Conservation (phyloP, 2,113 vertebrate species). For the Seriola rivoliana region DNA sequence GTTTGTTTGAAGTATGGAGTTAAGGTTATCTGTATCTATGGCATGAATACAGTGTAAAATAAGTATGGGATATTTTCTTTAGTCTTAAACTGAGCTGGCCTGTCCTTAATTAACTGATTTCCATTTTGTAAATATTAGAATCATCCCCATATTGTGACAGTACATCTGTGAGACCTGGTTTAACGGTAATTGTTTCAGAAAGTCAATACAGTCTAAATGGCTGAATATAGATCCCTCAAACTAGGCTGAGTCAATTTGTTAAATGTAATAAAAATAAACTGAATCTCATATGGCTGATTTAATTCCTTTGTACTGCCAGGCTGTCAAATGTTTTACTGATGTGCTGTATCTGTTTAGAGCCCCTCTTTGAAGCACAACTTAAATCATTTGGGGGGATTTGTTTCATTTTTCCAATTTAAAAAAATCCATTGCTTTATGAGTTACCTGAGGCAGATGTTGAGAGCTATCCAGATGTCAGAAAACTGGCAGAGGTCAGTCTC, state of each 20-base stretch:
- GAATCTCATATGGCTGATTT: constrained; percentile 32
- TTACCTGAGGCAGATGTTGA: constrained; percentile 19
- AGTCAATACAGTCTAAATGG: constrained; percentile 37
- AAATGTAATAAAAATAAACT: constrained; percentile 52
- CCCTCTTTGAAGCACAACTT: constrained; percentile 32
- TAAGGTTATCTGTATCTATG: background rate
- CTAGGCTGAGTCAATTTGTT: constrained; percentile 46
- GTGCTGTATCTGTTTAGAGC: constrained; percentile 34
- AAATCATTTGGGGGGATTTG: constrained; percentile 18
- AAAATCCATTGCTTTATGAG: background rate
- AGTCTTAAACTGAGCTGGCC: constrained; percentile 12
- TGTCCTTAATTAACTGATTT: constrained; percentile 11
- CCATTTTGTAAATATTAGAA: background rate
- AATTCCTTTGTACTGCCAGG: constrained; percentile 46
- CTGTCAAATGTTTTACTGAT: constrained; percentile 51
- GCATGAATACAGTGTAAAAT: background rate
- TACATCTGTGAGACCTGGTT: constrained; percentile 28
- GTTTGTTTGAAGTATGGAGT: background rate
- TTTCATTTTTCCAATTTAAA: constrained; percentile 29
- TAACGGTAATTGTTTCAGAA: constrained; percentile 38
- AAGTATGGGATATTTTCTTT: background rate
- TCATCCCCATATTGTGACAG: constrained; percentile 15
- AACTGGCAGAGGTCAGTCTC: background rate
- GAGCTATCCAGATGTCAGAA: constrained; percentile 23
- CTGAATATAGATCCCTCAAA: constrained; percentile 53